Base-by-base conservation (phyloP, 2,797 vertebrate species). In the Periparus ater region DNA sequence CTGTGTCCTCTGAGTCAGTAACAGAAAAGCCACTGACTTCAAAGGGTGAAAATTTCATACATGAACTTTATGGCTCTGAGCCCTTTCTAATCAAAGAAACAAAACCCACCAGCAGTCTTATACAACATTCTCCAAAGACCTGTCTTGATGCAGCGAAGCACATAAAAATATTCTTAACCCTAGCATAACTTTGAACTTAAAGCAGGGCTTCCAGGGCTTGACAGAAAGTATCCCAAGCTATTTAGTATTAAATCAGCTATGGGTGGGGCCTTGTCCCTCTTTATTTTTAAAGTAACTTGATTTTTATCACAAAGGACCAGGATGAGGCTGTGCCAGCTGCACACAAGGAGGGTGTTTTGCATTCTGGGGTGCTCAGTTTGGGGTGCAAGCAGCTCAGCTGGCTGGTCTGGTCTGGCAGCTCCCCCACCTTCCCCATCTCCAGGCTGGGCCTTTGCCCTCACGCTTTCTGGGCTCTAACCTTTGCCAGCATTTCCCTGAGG, bases 21-120 rank as follows among this genome's bases (percentile, higher is more conserved):
- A 71, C 38, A 92, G 84, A 92, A 87, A 91, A 80, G n/a, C 14
- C 5, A 0, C 23, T 80, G 30, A 89, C 89, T 96, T 96, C 93
- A 96, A 95, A 94, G 88, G 38, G 73, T 86, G 55, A 76, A 84
- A 68, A 93, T 93, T 91, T 94, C 76, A 79, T 92, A 96, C 67
- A 82, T 76, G 73, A 84, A 67, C 76, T 94, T 70, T 34, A 45
- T 91, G 82, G 79, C 93, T 92, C 71, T 1, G 5, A 94, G 82
- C 83, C 85, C 85, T 91, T 93, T 89, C 70, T 78, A 94, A 88
- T 92, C 82, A 90, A 78, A 86, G 88, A 92, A 91, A 53, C 61
- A 91, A 95, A 91, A 75, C 55, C 73, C 76, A 80, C 48, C 38
- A 94, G 70, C 91, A 92, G 53, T 79, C 76, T 93, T 91, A 84